Evolutionary conservation across 53 echinoderm and acorn worm genomes (phyloP).

Genomic region (Holothuria scabra): DNA sequence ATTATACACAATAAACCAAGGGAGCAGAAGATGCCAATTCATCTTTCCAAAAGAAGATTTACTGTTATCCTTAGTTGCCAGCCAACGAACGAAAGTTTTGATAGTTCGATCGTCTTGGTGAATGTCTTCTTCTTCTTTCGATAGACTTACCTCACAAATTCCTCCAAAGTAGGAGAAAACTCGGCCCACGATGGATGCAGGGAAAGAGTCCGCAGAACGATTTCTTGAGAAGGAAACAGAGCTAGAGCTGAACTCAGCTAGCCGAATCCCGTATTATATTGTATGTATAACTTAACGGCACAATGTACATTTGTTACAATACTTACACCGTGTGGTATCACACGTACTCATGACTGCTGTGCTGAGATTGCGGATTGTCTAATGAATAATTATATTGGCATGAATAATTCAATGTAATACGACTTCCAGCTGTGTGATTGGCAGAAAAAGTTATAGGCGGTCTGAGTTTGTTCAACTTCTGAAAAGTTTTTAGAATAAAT

Average conservation of each 20-base stretch:
- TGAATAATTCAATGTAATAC: neutral
- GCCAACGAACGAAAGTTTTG: no score
- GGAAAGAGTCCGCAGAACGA: slow-evolving; percentile 19
- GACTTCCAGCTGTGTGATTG: slow-evolving; percentile 35
- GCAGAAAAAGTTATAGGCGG: slow-evolving; percentile 28
- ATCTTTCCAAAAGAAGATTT: no score
- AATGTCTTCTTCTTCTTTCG: neutral
- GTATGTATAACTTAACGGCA: no score
- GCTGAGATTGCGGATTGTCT: neutral
- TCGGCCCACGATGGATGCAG: neutral
- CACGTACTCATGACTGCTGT: neutral
- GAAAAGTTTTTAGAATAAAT: no score
- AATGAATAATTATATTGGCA: slow-evolving; percentile 16
- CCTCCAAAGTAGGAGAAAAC: slow-evolving; percentile 2
- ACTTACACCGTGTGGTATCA: neutral
- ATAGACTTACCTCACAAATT: slow-evolving; percentile 6
- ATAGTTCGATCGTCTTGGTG: neutral
- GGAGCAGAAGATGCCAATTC: no score
- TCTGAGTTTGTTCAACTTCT: no score
- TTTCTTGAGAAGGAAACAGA: slow-evolving; percentile 4
- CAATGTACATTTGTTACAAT: no score
- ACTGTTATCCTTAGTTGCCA: no score
- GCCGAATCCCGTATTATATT: no score
- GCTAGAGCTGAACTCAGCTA: neutral
- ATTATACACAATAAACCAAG: no score